These are phyloP conservation scores for Eupithecia centaureata DNA, from an alignment of 2,888 invertebrate species.

Conservation along the genomic window DNA sequence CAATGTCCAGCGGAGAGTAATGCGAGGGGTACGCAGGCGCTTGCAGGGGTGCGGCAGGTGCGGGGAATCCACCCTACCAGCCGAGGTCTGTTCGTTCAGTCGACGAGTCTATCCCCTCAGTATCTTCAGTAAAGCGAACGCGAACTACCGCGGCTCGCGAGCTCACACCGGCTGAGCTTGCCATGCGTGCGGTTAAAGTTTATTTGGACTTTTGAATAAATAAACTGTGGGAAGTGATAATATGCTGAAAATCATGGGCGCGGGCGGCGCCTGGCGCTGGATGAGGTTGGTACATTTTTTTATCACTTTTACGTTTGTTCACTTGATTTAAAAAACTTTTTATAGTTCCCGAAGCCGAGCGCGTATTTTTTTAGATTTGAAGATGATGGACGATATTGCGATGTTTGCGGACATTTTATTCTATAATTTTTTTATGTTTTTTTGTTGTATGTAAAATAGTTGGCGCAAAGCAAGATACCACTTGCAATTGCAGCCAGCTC, in stretches of 20 bases:
- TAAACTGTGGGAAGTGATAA: constrained; percentile 57
- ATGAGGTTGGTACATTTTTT: constrained; percentile 54
- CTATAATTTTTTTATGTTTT: not conserved
- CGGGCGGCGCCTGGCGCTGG: constrained; percentile 42
- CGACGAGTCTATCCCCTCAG: constrained; percentile 45
- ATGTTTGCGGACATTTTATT: not conserved
- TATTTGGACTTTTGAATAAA: constrained; percentile 55
- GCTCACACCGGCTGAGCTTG: constrained; percentile 49
- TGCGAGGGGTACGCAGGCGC: constrained; percentile 31
- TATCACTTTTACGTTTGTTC: constrained; percentile 22
- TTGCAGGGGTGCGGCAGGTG: constrained; percentile 32
- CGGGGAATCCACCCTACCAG: constrained; percentile 48
- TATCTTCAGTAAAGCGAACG: constrained; percentile 50
- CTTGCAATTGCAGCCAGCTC: not conserved
- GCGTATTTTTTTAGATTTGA: not conserved
- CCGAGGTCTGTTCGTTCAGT: constrained; percentile 33
- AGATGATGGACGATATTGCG: constrained; percentile 4
- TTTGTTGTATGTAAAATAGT: not conserved
- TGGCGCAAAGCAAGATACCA: not conserved
- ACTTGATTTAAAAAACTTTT: constrained; percentile 39
- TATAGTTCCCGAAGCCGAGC: constrained; percentile 26
- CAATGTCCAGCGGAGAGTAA: constrained; percentile 36
- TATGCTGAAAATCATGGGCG: constrained; percentile 43
- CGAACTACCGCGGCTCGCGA: constrained; percentile 39
- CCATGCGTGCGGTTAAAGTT: constrained; percentile 69